Percentiles rank a stretch among this genome's conserved stretches.
phyloP scores from a whole-genome alignment of 2,888 invertebrate genomes.

The Electrophaes corylata region DNA sequence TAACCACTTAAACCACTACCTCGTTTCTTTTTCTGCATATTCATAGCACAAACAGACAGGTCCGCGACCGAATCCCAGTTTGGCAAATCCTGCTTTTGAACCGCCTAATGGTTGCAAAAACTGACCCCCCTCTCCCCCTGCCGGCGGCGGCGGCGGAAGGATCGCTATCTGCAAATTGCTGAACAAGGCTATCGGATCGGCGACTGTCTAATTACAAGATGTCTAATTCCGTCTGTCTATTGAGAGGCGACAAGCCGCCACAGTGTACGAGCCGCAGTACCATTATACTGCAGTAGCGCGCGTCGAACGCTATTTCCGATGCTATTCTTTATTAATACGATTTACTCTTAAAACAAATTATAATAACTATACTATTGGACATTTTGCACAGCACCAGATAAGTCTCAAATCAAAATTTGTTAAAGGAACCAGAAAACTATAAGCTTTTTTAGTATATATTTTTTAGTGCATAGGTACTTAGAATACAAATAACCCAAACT shows the following conservation, averaged over 20 bases:
- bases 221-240: constrained; percentile 37
- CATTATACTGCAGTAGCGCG: too few species aligned
- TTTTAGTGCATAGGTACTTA: too few species aligned
- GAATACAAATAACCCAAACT: too few species aligned
- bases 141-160: constrained; percentile 6
- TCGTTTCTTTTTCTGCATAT: not conserved
- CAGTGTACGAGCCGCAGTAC: constrained; percentile 6
- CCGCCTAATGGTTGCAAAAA: constrained; percentile 26
- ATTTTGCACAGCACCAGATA: too few species aligned
- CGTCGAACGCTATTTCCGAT: too few species aligned
- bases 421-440: too few species aligned
- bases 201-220: constrained; percentile 40
- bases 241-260: constrained; percentile 26
- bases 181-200: constrained; percentile 32
- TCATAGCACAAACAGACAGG: not conserved
- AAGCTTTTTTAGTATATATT: too few species aligned
- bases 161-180: constrained; percentile 28
- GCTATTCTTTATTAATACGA: not conserved
- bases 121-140: too few species aligned
- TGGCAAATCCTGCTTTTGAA: constrained; percentile 16
- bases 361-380: too few species aligned
- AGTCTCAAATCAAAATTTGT: too few species aligned
- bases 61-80: not conserved
- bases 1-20: too few species aligned
- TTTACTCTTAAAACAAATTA: too few species aligned